Percentiles rank a stretch among this genome's conserved stretches.
Conservation (phyloP, 2,797 vertebrate species). For the Stomatorhinus walkeri region DNA sequence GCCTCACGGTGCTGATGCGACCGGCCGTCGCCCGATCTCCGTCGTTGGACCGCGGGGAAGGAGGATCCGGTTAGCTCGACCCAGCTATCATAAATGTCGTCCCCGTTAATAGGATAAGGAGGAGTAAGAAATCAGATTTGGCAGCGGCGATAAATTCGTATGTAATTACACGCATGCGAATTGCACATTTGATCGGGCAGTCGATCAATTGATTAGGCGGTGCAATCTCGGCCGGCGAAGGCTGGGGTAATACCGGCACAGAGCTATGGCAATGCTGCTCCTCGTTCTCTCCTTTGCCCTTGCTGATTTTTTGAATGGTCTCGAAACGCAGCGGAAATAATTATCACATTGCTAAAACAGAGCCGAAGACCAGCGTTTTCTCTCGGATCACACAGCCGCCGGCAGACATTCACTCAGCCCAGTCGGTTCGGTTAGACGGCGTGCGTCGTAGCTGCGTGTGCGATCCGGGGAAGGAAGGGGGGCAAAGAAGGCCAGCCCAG, state of each 20-base stretch:
- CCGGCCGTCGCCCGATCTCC: slow-evolving; percentile 22
- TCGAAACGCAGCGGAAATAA: slow-evolving; percentile 17
- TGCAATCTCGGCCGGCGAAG: not conserved
- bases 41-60: slow-evolving; percentile 23
- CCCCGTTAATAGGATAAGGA: not conserved
- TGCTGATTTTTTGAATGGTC: slow-evolving; percentile 23
- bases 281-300: slow-evolving; percentile 20
- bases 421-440: slow-evolving; percentile 6
- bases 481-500: slow-evolving; percentile 14
- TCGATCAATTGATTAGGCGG: slow-evolving; percentile 20
- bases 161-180: slow-evolving; percentile 6
- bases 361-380: slow-evolving; percentile 18
- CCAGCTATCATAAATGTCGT: not conserved
- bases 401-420: not conserved
- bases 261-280: slow-evolving; percentile 10
- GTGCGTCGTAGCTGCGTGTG: slow-evolving; percentile 27
- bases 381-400: not conserved
- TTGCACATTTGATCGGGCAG: slow-evolving; percentile 1
- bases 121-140: not conserved
- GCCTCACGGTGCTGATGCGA: slow-evolving; percentile 12
- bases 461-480: slow-evolving; percentile 11
- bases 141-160: not conserved
- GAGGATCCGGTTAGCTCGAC: slow-evolving; percentile 19
- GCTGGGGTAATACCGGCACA: slow-evolving; percentile 4
- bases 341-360: slow-evolving; percentile 2